A percentile compares a stretch with the other conserved stretches of the same genome.
Conservation (phyloP, 2,797 vertebrate species). For the Acanthopagrus latus region DNA sequence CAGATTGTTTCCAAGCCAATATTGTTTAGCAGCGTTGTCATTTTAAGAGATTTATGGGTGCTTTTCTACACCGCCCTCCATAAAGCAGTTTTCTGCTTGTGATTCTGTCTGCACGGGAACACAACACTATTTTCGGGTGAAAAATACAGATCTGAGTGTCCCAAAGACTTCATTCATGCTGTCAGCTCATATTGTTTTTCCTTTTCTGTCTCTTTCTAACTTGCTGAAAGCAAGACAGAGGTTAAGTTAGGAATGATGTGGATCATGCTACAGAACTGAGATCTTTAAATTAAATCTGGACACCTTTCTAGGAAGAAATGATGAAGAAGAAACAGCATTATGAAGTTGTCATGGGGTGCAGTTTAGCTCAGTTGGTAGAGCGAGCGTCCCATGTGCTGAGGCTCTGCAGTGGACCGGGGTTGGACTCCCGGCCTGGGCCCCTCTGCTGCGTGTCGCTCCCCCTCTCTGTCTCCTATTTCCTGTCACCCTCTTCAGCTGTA, state of each 20-base stretch:
- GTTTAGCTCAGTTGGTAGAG: too few species aligned
- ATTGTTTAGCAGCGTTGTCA: constrained; percentile 45
- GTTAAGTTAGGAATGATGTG: neutral
- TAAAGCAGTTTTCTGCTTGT: constrained; percentile 52
- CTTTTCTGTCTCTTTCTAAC: constrained; percentile 26
- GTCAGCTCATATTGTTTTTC: constrained; percentile 16
- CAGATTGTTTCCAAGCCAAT: constrained; percentile 39
- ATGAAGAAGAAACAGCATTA: neutral
- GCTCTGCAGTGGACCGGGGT: too few species aligned
- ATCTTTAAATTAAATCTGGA: neutral
- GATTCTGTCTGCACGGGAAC: constrained; percentile 41
- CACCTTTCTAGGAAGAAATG: neutral
- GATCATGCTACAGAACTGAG: neutral
- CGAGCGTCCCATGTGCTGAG: too few species aligned
- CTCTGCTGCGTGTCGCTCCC: too few species aligned
- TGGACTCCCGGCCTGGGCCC: too few species aligned
- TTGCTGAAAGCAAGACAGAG: constrained; percentile 5
- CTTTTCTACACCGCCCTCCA: constrained; percentile 34
- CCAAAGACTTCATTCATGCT: constrained; percentile 38
- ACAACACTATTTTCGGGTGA: constrained; percentile 43
- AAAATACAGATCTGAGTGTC: constrained; percentile 38
- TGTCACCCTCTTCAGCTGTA: too few species aligned
- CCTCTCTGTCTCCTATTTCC: too few species aligned
- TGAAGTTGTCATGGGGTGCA: too few species aligned
- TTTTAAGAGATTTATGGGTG: constrained; percentile 51